A percentile compares a stretch with the other conserved stretches of the same genome.
Conservation (phyloP, 2,113 vertebrate genomes). For the Apus apus region DNA sequence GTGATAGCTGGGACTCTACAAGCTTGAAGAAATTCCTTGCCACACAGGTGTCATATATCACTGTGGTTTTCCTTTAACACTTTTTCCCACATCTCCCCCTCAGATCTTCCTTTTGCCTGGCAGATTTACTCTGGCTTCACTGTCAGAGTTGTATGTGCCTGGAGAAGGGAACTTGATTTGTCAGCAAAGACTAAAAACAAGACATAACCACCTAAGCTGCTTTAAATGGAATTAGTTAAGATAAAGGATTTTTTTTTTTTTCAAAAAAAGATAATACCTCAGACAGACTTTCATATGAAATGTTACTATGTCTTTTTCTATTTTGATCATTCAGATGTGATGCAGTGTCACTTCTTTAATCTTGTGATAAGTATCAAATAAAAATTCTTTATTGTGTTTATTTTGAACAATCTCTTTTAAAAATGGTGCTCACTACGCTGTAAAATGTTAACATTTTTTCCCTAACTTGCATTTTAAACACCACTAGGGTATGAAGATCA, state of each 20-base stretch:
- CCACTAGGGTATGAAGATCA: not conserved
- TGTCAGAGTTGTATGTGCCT: not conserved
- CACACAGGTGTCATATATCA: accelerated
- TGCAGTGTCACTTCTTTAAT: not conserved
- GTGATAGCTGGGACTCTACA: not conserved
- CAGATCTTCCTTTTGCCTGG: not conserved
- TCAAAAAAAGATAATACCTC: not conserved
- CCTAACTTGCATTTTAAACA: not conserved
- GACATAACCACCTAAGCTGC: not conserved
- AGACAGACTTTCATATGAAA: not conserved
- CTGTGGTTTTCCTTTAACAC: not conserved
- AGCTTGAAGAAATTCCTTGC: not conserved
- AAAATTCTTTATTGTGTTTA: not conserved
- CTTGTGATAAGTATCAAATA: not conserved
- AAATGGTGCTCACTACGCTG: not conserved
- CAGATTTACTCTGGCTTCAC: not conserved
- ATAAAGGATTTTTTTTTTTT: not conserved
- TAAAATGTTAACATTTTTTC: not conserved
- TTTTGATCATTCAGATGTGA: not conserved
- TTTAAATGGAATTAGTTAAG: not conserved
- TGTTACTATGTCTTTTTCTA: not conserved
- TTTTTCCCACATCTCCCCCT: not conserved
- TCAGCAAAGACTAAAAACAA: not conserved
- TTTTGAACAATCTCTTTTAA: not conserved
- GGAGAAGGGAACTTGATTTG: not conserved